Percentiles rank a stretch among this genome's conserved stretches.
Conservation (phyloP, 2,888 invertebrate species). For the Drosophila sordidapex region DNA sequence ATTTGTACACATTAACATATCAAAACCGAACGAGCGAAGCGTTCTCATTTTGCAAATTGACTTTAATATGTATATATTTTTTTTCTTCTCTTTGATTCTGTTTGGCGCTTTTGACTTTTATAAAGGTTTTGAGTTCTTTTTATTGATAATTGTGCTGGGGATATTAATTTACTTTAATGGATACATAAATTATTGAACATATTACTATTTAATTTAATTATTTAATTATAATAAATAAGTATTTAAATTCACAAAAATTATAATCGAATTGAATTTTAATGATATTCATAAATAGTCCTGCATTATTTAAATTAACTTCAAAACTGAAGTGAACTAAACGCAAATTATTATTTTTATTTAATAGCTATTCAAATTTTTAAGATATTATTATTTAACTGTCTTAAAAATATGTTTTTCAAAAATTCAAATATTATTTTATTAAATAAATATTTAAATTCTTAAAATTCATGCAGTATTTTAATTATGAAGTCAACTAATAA, state of each 20-base stretch:
- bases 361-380: too few relatives aligned
- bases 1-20: constrained; percentile 80
- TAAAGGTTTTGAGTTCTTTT: constrained; percentile 60
- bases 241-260: neutral
- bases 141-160: constrained; percentile 44
- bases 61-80: constrained; percentile 68
- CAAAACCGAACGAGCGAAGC: constrained; percentile 69
- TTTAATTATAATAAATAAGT: neutral
- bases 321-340: neutral
- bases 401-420: neutral
- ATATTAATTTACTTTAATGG: constrained; percentile 35
- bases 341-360: neutral
- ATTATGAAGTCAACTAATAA: neutral
- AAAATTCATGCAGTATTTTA: neutral
- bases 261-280: neutral
- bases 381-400: neutral
- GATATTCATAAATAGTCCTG: neutral
- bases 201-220: neutral
- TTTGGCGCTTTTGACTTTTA: constrained; percentile 45
- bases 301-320: neutral
- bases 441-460: neutral
- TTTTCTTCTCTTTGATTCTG: constrained; percentile 38
- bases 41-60: constrained; percentile 82
- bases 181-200: neutral
- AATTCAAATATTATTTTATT: neutral